Base-by-base conservation (phyloP, 2,888 invertebrate species). In the Pogonocherus hispidulus region DNA sequence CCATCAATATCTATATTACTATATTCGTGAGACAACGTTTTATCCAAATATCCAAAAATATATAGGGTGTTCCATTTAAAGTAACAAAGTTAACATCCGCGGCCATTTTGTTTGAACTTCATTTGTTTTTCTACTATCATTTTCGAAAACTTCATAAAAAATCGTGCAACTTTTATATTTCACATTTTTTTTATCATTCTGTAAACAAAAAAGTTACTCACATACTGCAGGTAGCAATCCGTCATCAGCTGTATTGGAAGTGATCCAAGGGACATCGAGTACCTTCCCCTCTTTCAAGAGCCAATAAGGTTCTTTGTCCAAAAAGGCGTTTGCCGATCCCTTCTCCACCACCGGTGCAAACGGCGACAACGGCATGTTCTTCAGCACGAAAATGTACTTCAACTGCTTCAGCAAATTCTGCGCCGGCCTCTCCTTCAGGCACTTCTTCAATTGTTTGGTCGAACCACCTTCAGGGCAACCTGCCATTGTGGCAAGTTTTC, bases 181-280 rank as follows among this genome's bases (percentile, higher is more conserved):
- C n/a, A n/a, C n/a, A n/a, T n/a, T n/a, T n/a, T n/a, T n/a, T n/a
- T n/a, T n/a, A n/a, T n/a, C n/a, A n/a, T n/a, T n/a, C n/a, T n/a
- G n/a, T n/a, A n/a, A n/a, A n/a, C n/a, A n/a, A n/a, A n/a, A n/a
- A n/a, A n/a, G n/a, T n/a, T n/a, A 6, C 79, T 73, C 83, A 91
- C 92, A 87, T 79, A 90, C 89, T 47, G 89, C 90, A 22, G 92
- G 92, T 76, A 91, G 91, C n/a, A 92, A 86, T 65, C 93, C 93
- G 81, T 94, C 94, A 63, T 93, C 90, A 8, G 89, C 88, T 0
- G 90, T 89, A 51, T 91, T 88, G 2, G 90, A 89, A 0, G 89
- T 87, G 57, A 93, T 87, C 87, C 93, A 91, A 0, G 94, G 94
- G 3, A 91, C 79, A 67, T 90, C 88, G n/a, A 89, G 86, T 76